Conservation (phyloP, 92 coral and sea anemone species). For the Palythoa grandiflora region DNA sequence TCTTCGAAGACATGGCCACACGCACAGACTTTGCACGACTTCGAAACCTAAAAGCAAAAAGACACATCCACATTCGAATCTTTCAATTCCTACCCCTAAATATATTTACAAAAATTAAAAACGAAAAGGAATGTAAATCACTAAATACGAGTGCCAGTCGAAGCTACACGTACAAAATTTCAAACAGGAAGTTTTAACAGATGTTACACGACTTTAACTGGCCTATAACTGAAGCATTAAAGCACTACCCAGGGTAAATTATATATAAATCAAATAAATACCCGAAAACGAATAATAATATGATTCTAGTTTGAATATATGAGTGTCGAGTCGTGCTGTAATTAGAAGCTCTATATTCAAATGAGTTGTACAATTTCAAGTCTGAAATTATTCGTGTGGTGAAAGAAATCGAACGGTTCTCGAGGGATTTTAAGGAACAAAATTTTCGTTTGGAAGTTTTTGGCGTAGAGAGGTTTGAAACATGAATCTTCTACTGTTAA, state of each 20-base stretch:
- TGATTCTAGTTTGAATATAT: not conserved
- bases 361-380: not conserved
- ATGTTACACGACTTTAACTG: not conserved
- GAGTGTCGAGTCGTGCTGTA: not conserved
- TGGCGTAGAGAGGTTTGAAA: not conserved
- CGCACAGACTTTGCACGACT: constrained; percentile 69
- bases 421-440: not conserved
- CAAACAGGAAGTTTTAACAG: constrained; percentile 2
- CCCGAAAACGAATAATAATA: not conserved
- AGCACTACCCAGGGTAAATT: not conserved
- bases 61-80: not conserved
- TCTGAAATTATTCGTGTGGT: not conserved
- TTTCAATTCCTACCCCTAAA: not conserved
- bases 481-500: not conserved
- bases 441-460: not conserved
- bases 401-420: not conserved
- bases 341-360: not conserved
- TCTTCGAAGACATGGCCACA: constrained; percentile 78
- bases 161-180: not conserved
- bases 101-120: not conserved
- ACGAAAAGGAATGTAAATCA: not conserved
- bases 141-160: not conserved
- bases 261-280: not conserved
- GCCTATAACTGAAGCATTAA: not conserved
- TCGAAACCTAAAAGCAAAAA: constrained; percentile 50